Percentiles rank a stretch among this genome's conserved stretches.
Conservation (phyloP, 2,797 vertebrate species). For the Pseudomugil gertrudae region DNA sequence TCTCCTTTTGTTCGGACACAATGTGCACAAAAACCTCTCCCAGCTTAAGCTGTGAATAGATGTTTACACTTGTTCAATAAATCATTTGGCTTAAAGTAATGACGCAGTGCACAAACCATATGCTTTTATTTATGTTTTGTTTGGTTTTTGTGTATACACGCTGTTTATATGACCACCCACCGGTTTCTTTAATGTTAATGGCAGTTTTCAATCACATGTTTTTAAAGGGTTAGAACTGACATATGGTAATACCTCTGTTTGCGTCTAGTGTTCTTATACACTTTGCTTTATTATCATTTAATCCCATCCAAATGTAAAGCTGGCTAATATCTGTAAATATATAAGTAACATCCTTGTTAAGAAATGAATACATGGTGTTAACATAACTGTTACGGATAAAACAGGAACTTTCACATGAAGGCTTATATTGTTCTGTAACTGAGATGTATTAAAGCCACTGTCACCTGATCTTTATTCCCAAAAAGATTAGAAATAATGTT, state of each 20-base stretch:
- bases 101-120: not conserved
- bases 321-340: not conserved
- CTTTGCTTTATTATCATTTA: not conserved
- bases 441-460: not conserved
- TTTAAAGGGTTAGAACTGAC: not conserved
- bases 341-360: not conserved
- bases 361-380: not conserved
- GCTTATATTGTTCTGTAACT: not conserved
- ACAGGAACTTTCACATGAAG: not conserved
- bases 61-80: not conserved
- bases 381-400: not conserved
- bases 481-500: not conserved
- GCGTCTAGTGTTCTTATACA: not conserved
- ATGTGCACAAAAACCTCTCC: not conserved
- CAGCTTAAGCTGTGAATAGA: not conserved
- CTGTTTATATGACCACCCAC: not conserved
- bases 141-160: not conserved
- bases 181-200: not conserved
- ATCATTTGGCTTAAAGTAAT: not conserved
- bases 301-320: not conserved
- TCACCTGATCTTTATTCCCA: not conserved
- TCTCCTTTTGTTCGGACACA: not conserved
- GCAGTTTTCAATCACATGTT: not conserved
- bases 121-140: not conserved
- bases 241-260: not conserved